Evolutionary conservation across 2,113 vertebrate genomes (phyloP).

Genomic region (Todiramphus chloris): DNA sequence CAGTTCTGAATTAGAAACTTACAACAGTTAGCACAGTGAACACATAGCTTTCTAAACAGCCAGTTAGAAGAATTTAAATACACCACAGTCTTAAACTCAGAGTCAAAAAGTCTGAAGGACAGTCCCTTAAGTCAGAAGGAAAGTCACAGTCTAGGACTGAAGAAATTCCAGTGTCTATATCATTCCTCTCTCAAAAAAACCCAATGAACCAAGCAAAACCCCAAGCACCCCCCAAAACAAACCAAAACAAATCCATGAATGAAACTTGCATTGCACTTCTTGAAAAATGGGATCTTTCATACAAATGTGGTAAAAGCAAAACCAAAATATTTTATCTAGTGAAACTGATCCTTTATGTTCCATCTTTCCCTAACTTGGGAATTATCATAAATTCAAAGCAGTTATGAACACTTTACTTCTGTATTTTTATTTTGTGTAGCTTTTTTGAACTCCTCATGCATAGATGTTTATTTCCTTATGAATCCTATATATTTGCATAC

Average conservation of each 20-base stretch:
- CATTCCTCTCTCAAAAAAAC: not conserved
- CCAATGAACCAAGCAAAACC: not conserved
- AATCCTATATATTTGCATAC: not conserved
- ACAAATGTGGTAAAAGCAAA: not conserved
- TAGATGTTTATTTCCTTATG: not conserved
- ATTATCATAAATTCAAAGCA: not conserved
- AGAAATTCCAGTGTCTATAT: not conserved
- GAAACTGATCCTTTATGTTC: not conserved
- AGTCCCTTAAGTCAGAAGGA: not conserved
- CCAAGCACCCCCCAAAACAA: not conserved
- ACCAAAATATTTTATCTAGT: not conserved
- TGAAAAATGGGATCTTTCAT: not conserved
- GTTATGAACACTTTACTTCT: not conserved
- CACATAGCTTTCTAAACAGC: not conserved
- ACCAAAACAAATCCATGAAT: not conserved
- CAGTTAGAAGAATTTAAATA: not conserved
- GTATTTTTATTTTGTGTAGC: not conserved
- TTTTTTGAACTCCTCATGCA: not conserved
- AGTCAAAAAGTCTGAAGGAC: not conserved
- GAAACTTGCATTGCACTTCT: not conserved
- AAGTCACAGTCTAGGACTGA: not conserved
- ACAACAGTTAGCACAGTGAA: not conserved
- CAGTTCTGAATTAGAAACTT: not conserved
- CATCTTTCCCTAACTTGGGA: not conserved
- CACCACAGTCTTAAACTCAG: not conserved